A percentile compares a stretch with the other conserved stretches of the same genome.
phyloP scores from a whole-genome alignment of 1,140 invertebrate genomes.

The Drosophila trapezifrons region DNA sequence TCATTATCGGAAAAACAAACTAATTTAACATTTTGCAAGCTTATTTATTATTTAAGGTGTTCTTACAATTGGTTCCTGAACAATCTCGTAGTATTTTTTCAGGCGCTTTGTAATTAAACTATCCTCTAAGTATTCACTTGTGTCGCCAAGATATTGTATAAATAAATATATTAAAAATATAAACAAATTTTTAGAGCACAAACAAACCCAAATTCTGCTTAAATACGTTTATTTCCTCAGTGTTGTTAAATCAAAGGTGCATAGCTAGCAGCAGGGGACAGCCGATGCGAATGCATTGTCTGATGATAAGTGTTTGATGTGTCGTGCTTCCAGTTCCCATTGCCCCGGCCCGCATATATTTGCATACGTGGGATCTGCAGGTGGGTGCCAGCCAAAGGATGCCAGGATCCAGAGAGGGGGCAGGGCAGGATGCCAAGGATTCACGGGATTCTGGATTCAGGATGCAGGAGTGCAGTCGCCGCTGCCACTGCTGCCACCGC shows the following conservation, averaged over 20 bases:
- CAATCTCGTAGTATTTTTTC: no score
- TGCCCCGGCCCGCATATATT: conserved; percentile 42
- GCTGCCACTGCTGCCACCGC: conserved; percentile 26
- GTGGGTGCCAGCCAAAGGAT: conserved; percentile 19
- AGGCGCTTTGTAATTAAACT: no score
- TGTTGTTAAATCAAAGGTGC: conserved; percentile 36
- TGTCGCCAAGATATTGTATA: no score
- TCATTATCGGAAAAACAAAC: no score
- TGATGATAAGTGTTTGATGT: conserved; percentile 67
- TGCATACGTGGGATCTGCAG: conserved; percentile 37
- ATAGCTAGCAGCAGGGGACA: conserved; percentile 11
- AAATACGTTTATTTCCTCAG: background rate
- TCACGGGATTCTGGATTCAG: conserved; percentile 14
- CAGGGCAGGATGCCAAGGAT: conserved; percentile 8
- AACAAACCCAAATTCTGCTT: no score
- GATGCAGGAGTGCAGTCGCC: conserved; percentile 30
- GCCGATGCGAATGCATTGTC: conserved; percentile 47
- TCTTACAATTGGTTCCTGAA: no score
- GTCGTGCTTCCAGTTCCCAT: conserved; percentile 23
- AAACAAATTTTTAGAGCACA: no score
- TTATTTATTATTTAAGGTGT: no score
- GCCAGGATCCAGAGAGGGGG: background rate
- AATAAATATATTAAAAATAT: no score
- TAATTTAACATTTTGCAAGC: no score
- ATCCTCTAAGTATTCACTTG: no score